Conservation (phyloP, 2,797 vertebrate genomes). For the Pygocentrus nattereri region DNA sequence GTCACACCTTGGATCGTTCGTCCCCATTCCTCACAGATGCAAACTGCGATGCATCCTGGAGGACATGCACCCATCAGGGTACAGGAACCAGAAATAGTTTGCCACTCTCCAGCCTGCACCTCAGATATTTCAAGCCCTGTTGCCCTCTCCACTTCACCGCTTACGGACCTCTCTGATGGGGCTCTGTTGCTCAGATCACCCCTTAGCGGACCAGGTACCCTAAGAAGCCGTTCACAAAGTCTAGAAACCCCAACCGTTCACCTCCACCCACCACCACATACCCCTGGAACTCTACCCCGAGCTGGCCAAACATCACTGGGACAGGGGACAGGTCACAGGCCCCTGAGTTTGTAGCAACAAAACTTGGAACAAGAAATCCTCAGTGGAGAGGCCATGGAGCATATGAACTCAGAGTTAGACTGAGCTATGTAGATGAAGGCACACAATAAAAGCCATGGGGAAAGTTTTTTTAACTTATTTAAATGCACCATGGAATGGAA, state of each 20-base stretch:
- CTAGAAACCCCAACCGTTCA: slow-evolving; percentile 50
- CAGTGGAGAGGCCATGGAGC: slow-evolving; percentile 38
- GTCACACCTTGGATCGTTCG: slow-evolving; percentile 57
- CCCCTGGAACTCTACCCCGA: slow-evolving; percentile 65
- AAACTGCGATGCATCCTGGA: slow-evolving; percentile 45
- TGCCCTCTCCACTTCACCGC: slow-evolving; percentile 8
- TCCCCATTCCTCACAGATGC: slow-evolving; percentile 59
- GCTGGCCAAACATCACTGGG: slow-evolving; percentile 47
- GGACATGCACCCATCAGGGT: slow-evolving; percentile 59
- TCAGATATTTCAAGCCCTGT: slow-evolving; percentile 4
- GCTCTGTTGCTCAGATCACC: slow-evolving; percentile 54
- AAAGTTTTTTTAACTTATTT: slow-evolving; percentile 28
- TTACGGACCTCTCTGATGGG: slow-evolving; percentile 47
- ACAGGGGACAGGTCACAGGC: slow-evolving; percentile 29
- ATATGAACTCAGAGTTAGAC: slow-evolving; percentile 29
- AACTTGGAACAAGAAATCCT: slow-evolving; percentile 15
- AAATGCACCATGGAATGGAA: slow-evolving; percentile 39
- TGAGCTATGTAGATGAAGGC: slow-evolving; percentile 22
- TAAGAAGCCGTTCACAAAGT: slow-evolving; percentile 63
- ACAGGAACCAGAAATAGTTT: slow-evolving; percentile 66
- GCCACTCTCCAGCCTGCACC: slow-evolving; percentile 40
- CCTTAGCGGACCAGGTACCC: slow-evolving; percentile 55
- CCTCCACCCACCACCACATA: slow-evolving; percentile 50
- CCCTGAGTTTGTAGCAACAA: slow-evolving; percentile 50
- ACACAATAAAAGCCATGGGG: slow-evolving; percentile 35